phyloP scores from a whole-genome alignment of 2,113 vertebrate species.

The Xerus inauris region DNA sequence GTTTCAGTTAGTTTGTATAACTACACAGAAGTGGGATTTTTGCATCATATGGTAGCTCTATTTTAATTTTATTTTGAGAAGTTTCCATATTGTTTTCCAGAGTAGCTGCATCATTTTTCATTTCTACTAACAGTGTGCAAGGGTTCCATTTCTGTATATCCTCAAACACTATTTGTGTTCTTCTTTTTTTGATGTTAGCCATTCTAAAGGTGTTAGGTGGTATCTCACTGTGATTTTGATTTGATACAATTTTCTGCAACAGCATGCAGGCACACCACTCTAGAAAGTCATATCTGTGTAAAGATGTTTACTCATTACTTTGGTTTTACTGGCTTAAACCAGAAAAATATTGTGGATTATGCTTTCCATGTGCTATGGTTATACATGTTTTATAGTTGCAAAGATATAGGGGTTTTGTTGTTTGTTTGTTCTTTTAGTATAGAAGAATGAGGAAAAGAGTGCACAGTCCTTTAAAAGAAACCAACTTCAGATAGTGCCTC shows the following conservation, averaged over 20 bases:
- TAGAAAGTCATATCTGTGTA: background rate
- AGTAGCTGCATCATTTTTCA: background rate
- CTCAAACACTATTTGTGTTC: background rate
- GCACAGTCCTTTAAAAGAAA: background rate
- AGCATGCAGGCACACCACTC: background rate
- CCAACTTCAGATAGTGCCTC: background rate
- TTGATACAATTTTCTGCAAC: slow-evolving; percentile 18
- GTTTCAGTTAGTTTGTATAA: background rate
- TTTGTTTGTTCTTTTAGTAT: background rate
- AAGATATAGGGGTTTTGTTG: background rate
- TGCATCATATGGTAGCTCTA: background rate
- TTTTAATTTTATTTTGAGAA: background rate
- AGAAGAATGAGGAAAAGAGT: background rate
- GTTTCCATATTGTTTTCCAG: background rate
- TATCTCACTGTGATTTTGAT: slow-evolving; percentile 9
- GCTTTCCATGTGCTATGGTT: background rate
- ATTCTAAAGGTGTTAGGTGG: background rate
- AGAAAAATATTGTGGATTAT: background rate
- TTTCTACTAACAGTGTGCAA: background rate
- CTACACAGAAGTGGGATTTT: background rate
- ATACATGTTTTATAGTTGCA: background rate
- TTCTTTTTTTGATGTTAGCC: background rate
- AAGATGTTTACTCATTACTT: background rate
- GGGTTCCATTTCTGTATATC: background rate
- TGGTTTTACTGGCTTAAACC: background rate